Percentiles rank a stretch among this genome's conserved stretches.
phyloP scores from a whole-genome alignment of 2,888 invertebrate species.

The Osmoderma eremita region DNA sequence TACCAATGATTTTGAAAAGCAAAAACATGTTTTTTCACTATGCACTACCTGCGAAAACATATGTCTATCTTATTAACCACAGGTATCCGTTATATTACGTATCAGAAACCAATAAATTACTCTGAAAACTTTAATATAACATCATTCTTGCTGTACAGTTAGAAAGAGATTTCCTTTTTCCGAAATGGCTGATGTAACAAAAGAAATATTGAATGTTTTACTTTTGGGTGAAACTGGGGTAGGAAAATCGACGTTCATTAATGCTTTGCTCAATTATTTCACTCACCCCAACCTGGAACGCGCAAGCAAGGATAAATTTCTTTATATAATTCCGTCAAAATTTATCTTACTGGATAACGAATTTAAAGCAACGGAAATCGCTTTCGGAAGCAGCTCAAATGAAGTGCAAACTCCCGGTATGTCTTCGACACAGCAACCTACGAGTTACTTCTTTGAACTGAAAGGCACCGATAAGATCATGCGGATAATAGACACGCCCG shows the following conservation, averaged over 20 bases:
- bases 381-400: constrained; percentile 13
- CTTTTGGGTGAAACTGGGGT: constrained; percentile 58
- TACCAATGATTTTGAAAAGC: not conserved
- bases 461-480: constrained; percentile 43
- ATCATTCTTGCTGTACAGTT: not conserved
- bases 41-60: no score
- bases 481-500: constrained; percentile 58
- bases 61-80: no score
- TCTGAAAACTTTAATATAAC: not conserved
- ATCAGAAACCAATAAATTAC: not conserved
- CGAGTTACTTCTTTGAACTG: constrained; percentile 21
- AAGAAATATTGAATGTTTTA: constrained; percentile 55
- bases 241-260: constrained; percentile 60
- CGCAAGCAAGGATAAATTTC: constrained; percentile 10
- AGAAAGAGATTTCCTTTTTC: not conserved
- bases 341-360: constrained; percentile 20
- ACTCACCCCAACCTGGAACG: constrained; percentile 50
- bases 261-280: constrained; percentile 57
- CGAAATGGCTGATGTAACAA: no score
- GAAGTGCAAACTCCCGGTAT: constrained; percentile 10
- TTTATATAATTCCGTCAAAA: constrained; percentile 16
- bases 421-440: constrained; percentile 25
- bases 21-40: constrained; percentile 2
- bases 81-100: no score
- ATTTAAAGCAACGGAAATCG: constrained; percentile 6